A percentile compares a stretch with the other conserved stretches of the same genome.
These are phyloP conservation scores for Origma solitaria DNA, from an alignment of 2,113 vertebrate genomes.

Conservation along the genomic window DNA sequence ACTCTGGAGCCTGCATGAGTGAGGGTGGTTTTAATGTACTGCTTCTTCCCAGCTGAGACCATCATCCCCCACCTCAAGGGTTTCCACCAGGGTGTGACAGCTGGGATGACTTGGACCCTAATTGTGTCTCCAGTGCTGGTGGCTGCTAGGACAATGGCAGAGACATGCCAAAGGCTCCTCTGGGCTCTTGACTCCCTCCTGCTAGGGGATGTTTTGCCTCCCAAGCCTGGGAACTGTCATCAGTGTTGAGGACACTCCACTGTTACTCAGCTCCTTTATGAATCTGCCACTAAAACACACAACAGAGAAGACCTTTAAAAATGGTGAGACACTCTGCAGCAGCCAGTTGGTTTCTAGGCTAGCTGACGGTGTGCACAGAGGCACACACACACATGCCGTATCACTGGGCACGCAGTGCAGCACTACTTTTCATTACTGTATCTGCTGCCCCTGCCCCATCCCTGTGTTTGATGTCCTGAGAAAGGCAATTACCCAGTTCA, in stretches of 20 bases:
- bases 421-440: background rate
- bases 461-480: slow-evolving; percentile 19
- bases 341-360: background rate
- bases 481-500: slow-evolving; percentile 50
- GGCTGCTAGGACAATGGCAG: background rate
- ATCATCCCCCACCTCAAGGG: rapidly evolving
- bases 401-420: rapidly evolving
- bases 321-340: background rate
- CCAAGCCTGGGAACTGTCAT: background rate
- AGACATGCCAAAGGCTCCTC: rapidly evolving
- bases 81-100: background rate
- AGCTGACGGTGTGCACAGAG: background rate
- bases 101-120: background rate
- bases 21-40: background rate
- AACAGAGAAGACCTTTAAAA: background rate
- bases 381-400: background rate
- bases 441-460: background rate
- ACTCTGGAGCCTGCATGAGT: background rate
- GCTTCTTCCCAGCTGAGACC: background rate
- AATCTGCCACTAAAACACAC: background rate
- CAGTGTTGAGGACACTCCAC: rapidly evolving
- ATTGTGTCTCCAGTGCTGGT: background rate
- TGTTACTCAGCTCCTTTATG: background rate
- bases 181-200: background rate
- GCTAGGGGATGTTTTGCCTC: background rate